Evolutionary conservation across 2,797 vertebrate genomes (phyloP).

Genomic region (Macrochelys suwanniensis): DNA sequence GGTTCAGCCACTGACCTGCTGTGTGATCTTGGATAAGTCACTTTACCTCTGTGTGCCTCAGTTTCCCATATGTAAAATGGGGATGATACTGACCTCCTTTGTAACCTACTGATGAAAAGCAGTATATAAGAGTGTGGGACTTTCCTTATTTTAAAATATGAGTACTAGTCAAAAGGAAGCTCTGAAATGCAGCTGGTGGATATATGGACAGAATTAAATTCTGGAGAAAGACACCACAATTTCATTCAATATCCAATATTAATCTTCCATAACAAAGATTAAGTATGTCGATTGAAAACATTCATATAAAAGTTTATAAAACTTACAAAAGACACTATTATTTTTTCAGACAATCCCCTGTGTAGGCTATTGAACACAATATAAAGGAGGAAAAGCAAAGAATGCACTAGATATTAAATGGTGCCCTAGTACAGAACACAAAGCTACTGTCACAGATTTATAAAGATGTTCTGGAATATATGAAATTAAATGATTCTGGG

Average conservation of each 20-base stretch:
- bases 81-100: background rate
- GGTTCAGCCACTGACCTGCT: background rate
- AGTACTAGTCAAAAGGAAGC: slow-evolving; percentile 60
- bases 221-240: slow-evolving; percentile 10
- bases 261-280: slow-evolving; percentile 15
- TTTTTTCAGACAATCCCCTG: background rate
- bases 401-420: slow-evolving; percentile 20
- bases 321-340: background rate
- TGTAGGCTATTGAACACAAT: background rate
- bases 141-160: slow-evolving; percentile 60
- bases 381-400: slow-evolving; percentile 20
- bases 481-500: slow-evolving; percentile 66
- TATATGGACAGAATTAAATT: slow-evolving; percentile 57
- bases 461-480: slow-evolving; percentile 60
- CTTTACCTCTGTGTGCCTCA: background rate
- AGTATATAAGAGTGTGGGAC: background rate
- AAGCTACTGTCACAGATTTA: slow-evolving; percentile 69
- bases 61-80: slow-evolving; percentile 8
- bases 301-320: background rate
- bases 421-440: slow-evolving; percentile 55
- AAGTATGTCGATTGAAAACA: slow-evolving; percentile 32
- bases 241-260: slow-evolving; percentile 52
- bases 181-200: slow-evolving; percentile 61
- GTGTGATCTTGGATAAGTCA: background rate
- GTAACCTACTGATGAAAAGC: slow-evolving; percentile 35